phyloP scores from a whole-genome alignment of 2,888 invertebrate species.

The Thalpophila matura region DNA sequence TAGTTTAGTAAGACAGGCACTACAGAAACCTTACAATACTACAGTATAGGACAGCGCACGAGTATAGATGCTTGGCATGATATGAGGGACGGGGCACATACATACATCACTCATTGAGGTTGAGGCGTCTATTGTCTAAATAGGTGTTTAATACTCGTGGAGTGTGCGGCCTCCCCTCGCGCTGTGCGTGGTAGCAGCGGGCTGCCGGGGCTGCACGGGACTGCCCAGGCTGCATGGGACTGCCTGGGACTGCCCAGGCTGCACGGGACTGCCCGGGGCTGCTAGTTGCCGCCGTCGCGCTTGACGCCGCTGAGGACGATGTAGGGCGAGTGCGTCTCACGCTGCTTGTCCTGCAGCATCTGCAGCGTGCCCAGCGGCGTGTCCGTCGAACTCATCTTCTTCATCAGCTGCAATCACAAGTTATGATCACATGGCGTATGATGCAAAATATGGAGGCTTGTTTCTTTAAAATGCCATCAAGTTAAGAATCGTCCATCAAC shows the following conservation, averaged over 20 bases:
- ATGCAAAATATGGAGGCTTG: not conserved
- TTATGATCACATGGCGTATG: not conserved
- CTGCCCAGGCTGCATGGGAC: no score
- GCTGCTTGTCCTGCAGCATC: constrained; percentile 98
- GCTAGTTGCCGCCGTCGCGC: constrained; percentile 77
- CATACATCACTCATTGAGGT: not conserved
- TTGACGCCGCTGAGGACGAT: constrained; percentile 98
- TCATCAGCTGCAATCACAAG: constrained; percentile 93
- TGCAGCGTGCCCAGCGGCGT: constrained; percentile 98
- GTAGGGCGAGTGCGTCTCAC: constrained; percentile 97
- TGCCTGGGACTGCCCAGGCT: no score
- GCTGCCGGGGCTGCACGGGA: no score
- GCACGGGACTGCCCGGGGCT: not conserved
- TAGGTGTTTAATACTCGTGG: not conserved
- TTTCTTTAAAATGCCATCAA: not conserved
- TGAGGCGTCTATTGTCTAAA: not conserved
- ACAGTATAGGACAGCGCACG: not conserved
- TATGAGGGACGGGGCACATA: not conserved
- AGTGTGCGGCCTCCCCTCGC: not conserved
- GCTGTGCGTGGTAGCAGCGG: no score
- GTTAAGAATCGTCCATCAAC: not conserved
- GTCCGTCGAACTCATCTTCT: constrained; percentile 99
- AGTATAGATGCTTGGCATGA: not conserved
- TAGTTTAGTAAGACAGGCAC: not conserved
- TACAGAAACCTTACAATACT: not conserved